Conservation (phyloP, 2,113 vertebrate genomes). For the Istiophorus platypterus region DNA sequence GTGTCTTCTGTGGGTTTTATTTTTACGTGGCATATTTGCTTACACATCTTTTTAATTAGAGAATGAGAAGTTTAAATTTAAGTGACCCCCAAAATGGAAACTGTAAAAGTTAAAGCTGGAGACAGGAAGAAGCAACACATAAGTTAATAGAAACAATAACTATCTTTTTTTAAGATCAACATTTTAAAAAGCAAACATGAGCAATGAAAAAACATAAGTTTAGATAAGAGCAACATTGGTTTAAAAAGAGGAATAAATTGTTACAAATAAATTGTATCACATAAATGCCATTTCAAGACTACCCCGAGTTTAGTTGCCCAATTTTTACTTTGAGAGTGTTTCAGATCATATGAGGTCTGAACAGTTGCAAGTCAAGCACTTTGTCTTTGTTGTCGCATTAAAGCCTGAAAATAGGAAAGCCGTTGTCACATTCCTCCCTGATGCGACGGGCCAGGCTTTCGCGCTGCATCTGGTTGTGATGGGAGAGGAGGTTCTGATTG, state of each 20-base stretch:
- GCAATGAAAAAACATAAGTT: not conserved
- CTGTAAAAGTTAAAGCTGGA: not conserved
- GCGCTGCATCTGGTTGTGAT: constrained; percentile 15
- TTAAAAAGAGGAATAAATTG: not conserved
- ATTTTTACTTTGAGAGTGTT: not conserved
- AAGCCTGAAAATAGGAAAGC: constrained; percentile 84
- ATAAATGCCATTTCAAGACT: not conserved
- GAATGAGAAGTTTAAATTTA: too few relatives aligned
- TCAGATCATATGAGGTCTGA: not conserved
- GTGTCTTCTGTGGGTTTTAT: too few relatives aligned
- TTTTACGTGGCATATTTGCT: too few relatives aligned
- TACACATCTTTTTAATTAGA: too few relatives aligned
- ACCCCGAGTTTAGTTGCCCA: not conserved
- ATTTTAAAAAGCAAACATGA: not conserved
- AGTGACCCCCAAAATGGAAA: too few relatives aligned
- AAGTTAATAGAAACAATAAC: not conserved
- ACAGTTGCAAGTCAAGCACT: not conserved
- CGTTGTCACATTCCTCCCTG: constrained; percentile 69
- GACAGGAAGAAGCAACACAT: not conserved
- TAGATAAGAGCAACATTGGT: not conserved
- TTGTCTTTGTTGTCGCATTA: not conserved
- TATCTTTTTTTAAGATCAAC: too few relatives aligned
- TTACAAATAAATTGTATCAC: not conserved
- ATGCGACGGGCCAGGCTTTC: constrained; percentile 74
- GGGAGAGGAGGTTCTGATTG: constrained; percentile 83